Base-by-base conservation (phyloP, 2,888 invertebrate genomes). In the Apamea epomidion region DNA sequence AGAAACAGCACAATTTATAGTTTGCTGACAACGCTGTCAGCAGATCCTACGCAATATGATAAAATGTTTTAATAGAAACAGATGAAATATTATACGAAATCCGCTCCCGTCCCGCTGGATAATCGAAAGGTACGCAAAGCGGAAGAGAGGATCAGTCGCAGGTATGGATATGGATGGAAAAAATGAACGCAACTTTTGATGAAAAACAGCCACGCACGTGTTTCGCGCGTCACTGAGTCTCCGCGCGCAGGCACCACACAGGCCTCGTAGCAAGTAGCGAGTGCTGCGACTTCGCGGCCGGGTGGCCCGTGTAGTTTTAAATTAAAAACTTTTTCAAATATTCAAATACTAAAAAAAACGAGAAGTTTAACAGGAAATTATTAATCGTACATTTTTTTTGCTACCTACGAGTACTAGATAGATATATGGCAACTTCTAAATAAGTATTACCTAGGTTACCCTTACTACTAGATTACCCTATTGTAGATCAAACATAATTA, bases 101-200 rank as follows among this genome's bases (percentile, higher is more conserved):
- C 90, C 88, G 89, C 89, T 91, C 90, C 85, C 84, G 90, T 90
- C 87, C 88, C 85, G 81, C 78, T 86, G 89, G 90, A 92, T 93
- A 91, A 91, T 92, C 91, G 92, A 90, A 91, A 91, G 87, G 89
- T 89, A 88, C 88, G 87, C 87, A 88, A 87, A 87, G 90, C 88
- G 91, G 90, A 91, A 92, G 90, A 88, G 88, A 90, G 89, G 89
- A 92, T 92, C 89, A 89, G 91, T 90, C 89, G 90, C 89, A 90
- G 88, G 88, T 87, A 88, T 81, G 82, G 78, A 67, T 85, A 80
- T 85, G 85, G 85, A 81, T 87, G 89, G 87, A 85, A 92, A 91
- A 92, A 90, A 88, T 84, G 85, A 90, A 90, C 89, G 90, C 89
- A 89, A 85, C 88, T 89, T 92, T 92, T 92, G 92, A 92, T 92